A percentile compares a stretch with the other conserved stretches of the same genome.
phyloP scores from a whole-genome alignment of 2,888 invertebrate species.

The Epirrhoe alternata region DNA sequence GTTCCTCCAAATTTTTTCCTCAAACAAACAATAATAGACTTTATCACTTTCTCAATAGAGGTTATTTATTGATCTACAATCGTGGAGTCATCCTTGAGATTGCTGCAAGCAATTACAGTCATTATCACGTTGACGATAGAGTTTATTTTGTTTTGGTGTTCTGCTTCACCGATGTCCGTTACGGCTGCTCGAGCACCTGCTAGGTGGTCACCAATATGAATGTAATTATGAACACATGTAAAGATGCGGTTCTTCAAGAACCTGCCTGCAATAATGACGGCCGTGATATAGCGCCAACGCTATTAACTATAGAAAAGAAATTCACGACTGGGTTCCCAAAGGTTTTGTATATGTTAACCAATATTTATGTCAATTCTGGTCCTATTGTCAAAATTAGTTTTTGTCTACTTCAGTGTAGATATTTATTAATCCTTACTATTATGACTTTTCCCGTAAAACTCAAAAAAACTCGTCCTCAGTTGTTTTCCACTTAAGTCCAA shows the following conservation, averaged over 20 bases:
- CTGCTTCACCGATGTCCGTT: slow-evolving; percentile 73
- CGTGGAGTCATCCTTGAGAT: slow-evolving; percentile 60
- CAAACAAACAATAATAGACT: slow-evolving; percentile 55
- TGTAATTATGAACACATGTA: slow-evolving; percentile 76
- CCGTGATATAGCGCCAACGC: not conserved
- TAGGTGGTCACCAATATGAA: slow-evolving; percentile 80
- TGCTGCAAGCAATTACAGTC: slow-evolving; percentile 42
- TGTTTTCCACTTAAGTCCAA: no score
- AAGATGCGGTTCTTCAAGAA: slow-evolving; percentile 11
- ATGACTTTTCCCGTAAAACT: no score
- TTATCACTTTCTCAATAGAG: slow-evolving; percentile 62
- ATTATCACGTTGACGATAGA: slow-evolving; percentile 31
- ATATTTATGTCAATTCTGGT: no score
- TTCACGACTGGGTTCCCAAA: not conserved
- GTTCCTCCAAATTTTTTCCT: slow-evolving; percentile 32
- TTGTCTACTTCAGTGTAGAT: no score
- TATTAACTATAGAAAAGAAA: not conserved
- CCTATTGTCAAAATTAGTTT: no score
- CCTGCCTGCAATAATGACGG: not conserved
- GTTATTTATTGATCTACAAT: slow-evolving; percentile 62
- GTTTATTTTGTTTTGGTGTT: slow-evolving; percentile 45
- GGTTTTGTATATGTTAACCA: no score
- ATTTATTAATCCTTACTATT: no score
- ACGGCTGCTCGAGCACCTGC: slow-evolving; percentile 74
- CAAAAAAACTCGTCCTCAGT: no score